A percentile compares a stretch with the other conserved stretches of the same genome.
Evolutionary conservation across 2,113 vertebrate genomes (phyloP).

Genomic region (Arizona elegans): DNA sequence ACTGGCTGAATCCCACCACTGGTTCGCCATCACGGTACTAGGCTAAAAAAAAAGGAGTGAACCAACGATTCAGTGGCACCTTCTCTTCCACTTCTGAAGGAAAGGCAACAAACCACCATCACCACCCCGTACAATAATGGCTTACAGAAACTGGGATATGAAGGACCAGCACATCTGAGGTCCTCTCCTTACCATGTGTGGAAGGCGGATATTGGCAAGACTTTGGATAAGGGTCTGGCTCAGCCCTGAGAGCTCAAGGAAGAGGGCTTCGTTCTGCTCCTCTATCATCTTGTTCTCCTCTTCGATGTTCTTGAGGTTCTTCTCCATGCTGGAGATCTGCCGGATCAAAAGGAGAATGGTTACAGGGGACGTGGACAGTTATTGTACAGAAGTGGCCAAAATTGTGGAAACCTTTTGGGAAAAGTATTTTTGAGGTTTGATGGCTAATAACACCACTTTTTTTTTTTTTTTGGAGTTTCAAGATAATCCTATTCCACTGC

Average conservation of each 20-base stretch:
- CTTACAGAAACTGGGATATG: neutral
- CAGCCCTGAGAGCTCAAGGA: conserved; percentile 95
- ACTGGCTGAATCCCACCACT: too few relatives aligned
- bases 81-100: conserved; percentile 31
- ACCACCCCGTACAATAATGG: neutral
- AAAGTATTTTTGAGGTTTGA: too few relatives aligned
- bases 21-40: conserved; percentile 2
- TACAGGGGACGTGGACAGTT: neutral
- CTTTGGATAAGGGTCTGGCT: conserved; percentile 97
- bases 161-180: fast-evolving
- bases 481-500: too few relatives aligned
- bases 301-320: conserved; percentile 94
- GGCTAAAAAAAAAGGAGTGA: neutral
- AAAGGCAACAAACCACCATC: neutral
- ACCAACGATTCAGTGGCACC: neutral
- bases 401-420: too few relatives aligned
- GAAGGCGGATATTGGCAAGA: conserved; percentile 95
- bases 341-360: neutral
- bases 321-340: conserved; percentile 97
- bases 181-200: conserved; percentile 85
- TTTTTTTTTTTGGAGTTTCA: too few relatives aligned
- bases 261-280: conserved; percentile 96
- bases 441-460: too few relatives aligned
- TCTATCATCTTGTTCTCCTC: conserved; percentile 98
- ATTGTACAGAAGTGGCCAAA: neutral